Evolutionary conservation across 2,113 vertebrate genomes (phyloP), one percentile per base, ranked within the genome.

Genomic region (Callospermophilus lateralis): DNA sequence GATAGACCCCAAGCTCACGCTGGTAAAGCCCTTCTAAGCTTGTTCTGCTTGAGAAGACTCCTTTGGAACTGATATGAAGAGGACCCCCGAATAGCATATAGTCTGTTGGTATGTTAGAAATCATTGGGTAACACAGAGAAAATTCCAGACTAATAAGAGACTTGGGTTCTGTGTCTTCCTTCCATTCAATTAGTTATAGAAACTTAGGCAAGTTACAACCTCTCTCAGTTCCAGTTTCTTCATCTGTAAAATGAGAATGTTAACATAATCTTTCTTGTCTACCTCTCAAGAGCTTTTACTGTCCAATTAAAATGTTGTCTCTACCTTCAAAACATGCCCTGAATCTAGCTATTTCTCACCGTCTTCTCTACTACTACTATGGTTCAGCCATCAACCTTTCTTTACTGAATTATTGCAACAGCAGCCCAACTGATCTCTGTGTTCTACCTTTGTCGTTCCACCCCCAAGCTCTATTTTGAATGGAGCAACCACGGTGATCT

Each of bases 221-320:
- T 67, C 37, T 74, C 37, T 53, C 53, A 89, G 55, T 93, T 89
- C 63, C 58, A 83, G 22, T 87, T 96, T 97, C 37, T 85, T 93
- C 48, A 79, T 74, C 16, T 55, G 4, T 89, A 85, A 83, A 67
- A 84, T 58, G 55, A 20, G 55, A 30, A 67, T 90, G 20, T 90
- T 73, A n/a, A 90, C 78, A 45, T 24, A 79, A 84, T 89, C 16
- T 73, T 73, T 92, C 32, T 83, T 90, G 17, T 72, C 12, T 53
- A 32, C 4, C 10, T 61, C 13, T 92, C 42, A 24, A 90, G n/a
- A 80, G 34, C 70, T 85, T 9, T 63, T 34, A 93, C 13, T 74
- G 34, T 78, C 13, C 39, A 32, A 28, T 89, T 53, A 74, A 94
- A 90, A 61, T 92, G 22, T 51, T 79, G 6, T 70, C 48, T 95